Evolutionary conservation across 2,797 vertebrate species (phyloP).

Genomic region (Xyrichtys novacula): DNA sequence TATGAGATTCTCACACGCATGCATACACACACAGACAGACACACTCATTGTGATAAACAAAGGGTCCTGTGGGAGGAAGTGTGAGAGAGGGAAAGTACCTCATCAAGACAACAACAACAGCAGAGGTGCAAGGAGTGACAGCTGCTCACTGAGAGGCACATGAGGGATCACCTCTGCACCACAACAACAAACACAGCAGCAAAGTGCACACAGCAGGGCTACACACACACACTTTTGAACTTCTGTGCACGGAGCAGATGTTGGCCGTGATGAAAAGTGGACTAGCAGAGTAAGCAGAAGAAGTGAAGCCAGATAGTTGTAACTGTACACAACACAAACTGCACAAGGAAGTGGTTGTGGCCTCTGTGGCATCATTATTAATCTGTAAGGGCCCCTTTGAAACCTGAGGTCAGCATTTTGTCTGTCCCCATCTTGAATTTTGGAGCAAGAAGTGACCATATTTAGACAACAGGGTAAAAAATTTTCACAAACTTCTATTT

Average conservation of each 20-base stretch:
- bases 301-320: too few relatives aligned
- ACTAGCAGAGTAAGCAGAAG: background rate
- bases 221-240: background rate
- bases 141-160: constrained; percentile 65
- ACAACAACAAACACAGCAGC: constrained; percentile 43
- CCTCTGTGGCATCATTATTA: too few relatives aligned
- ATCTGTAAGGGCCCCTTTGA: too few relatives aligned
- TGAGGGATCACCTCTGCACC: constrained; percentile 66
- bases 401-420: too few relatives aligned
- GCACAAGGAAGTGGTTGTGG: too few relatives aligned
- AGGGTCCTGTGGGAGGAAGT: constrained; percentile 79
- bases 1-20: constrained; percentile 11
- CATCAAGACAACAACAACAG: constrained; percentile 77
- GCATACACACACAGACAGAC: constrained; percentile 23
- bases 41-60: constrained; percentile 66
- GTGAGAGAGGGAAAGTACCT: constrained; percentile 77
- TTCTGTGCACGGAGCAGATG: constrained; percentile 1
- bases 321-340: too few relatives aligned
- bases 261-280: background rate
- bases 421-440: background rate
- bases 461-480: background rate
- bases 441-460: background rate
- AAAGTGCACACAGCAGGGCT: background rate
- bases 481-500: background rate
- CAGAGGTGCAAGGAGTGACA: constrained; percentile 67